Base-by-base conservation (phyloP, 2,888 invertebrate genomes). In the Orthonevra nobilis region DNA sequence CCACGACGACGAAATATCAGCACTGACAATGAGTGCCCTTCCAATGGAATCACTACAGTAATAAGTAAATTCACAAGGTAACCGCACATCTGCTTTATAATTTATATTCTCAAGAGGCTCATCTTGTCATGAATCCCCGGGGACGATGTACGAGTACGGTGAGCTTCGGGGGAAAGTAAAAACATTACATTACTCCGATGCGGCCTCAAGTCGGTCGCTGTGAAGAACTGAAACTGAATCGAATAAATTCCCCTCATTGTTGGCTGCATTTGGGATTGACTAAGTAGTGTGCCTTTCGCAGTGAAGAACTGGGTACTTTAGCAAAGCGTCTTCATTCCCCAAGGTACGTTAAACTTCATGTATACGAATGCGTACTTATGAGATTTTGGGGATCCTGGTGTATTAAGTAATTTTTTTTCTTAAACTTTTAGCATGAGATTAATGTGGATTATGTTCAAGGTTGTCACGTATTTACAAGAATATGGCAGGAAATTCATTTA, bases 251-350 rank as follows among this genome's bases (percentile, higher is more conserved):
- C 15, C 32, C 32, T 44, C 23, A 17, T 34, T 44, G 20, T 42
- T 20, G 32, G 56, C 14, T 56, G 56, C 56, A 56, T 56, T 56
- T 56, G 56, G 40, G 17, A 56, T 40, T 56, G 26, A 28, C 40
- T 40, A n/a, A n/a, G n/a, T 40, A 28, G 20, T 40, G 12, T 38
- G 12, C 2, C 26, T 19, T 17, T 40, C 28, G 26, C 17, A 28
- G 38, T 40, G 26, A 28, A n/a, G n/a, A n/a, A n/a, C n/a, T n/a
- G n/a, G n/a, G n/a, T n/a, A n/a, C n/a, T n/a, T n/a, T n/a, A n/a
- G n/a, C n/a, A n/a, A n/a, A n/a, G n/a, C n/a, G n/a, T n/a, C n/a
- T n/a, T n/a, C n/a, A n/a, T n/a, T 14, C 48, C 30, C 14, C 14
- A 4, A 48, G 48, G 30, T 6, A 48, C 19, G 17, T 2, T 32